A percentile compares a stretch with the other conserved stretches of the same genome.
Evolutionary conservation across 1,140 invertebrate genomes (phyloP).

Genomic region (Drosophila prosaltans): DNA sequence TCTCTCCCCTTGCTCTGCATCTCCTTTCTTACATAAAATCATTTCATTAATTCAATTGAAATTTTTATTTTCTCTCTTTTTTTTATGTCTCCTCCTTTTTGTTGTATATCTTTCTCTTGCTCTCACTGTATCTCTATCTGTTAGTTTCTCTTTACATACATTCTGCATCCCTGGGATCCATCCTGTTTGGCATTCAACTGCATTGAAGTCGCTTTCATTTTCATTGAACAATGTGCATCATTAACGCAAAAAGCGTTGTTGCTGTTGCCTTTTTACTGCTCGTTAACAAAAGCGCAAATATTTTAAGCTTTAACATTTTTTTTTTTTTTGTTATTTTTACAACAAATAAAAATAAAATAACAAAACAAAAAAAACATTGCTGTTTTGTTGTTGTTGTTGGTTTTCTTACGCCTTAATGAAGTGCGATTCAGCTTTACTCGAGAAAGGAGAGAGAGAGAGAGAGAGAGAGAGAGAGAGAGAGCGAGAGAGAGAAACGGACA

Average conservation of each 20-base stretch:
- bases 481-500: background rate
- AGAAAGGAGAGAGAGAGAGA: background rate
- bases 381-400: slow-evolving; percentile 21
- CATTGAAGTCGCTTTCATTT: slow-evolving; percentile 62
- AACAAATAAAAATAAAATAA: slow-evolving; percentile 53
- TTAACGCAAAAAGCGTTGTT: slow-evolving; percentile 61
- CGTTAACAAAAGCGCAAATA: slow-evolving; percentile 79
- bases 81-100: background rate
- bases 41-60: too few species aligned
- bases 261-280: slow-evolving; percentile 57
- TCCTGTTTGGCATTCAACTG: slow-evolving; percentile 18
- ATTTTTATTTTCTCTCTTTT: too few species aligned
- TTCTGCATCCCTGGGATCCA: slow-evolving; percentile 5
- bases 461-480: background rate
- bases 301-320: slow-evolving; percentile 67
- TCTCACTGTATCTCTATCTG: background rate
- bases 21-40: too few species aligned
- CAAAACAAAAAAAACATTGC: background rate
- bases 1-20: too few species aligned
- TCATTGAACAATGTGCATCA: slow-evolving; percentile 80
- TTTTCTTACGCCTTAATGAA: slow-evolving; percentile 67
- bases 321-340: slow-evolving; percentile 65
- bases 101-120: background rate
- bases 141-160: slow-evolving; percentile 2
- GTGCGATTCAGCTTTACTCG: slow-evolving; percentile 74